phyloP scores from a whole-genome alignment of 1,140 invertebrate genomes.

The Chironomus tepperi region DNA sequence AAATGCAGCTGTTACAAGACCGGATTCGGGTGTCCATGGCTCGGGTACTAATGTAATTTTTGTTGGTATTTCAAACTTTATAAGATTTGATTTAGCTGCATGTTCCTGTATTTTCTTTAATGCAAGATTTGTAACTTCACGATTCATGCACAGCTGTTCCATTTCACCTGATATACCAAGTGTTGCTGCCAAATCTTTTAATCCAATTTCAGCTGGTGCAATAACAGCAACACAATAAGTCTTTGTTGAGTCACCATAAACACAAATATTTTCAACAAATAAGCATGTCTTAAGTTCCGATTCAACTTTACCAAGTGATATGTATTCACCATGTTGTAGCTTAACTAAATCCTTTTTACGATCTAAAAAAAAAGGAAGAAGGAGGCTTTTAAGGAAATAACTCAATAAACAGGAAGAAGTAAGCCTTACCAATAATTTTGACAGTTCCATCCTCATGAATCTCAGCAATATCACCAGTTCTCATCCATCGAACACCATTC shows the following conservation, averaged over 20 bases:
- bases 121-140: slow-evolving; percentile 65
- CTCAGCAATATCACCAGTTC: slow-evolving; percentile 94
- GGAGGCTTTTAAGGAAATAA: too few relatives aligned
- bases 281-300: slow-evolving; percentile 87
- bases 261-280: slow-evolving; percentile 93
- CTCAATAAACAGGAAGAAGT: too few relatives aligned
- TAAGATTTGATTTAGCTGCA: slow-evolving; percentile 64
- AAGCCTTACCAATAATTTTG: slow-evolving; percentile 93
- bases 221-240: slow-evolving; percentile 83
- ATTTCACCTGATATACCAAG: slow-evolving; percentile 51
- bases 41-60: slow-evolving; percentile 74
- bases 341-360: slow-evolving; percentile 98
- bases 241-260: slow-evolving; percentile 81
- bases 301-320: slow-evolving; percentile 86
- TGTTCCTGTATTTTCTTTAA: slow-evolving; percentile 67
- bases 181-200: slow-evolving; percentile 58
- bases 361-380: slow-evolving; percentile 56
- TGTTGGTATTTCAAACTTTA: slow-evolving; percentile 80
- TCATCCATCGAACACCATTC: slow-evolving; percentile 81
- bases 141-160: slow-evolving; percentile 65
- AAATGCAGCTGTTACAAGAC: slow-evolving; percentile 88
- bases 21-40: slow-evolving; percentile 87
- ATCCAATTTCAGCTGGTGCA: slow-evolving; percentile 68
- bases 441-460: slow-evolving; percentile 85
- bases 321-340: slow-evolving; percentile 94